Evolutionary conservation across 2,888 invertebrate species (phyloP).

Genomic region (Agrotis segetum): DNA sequence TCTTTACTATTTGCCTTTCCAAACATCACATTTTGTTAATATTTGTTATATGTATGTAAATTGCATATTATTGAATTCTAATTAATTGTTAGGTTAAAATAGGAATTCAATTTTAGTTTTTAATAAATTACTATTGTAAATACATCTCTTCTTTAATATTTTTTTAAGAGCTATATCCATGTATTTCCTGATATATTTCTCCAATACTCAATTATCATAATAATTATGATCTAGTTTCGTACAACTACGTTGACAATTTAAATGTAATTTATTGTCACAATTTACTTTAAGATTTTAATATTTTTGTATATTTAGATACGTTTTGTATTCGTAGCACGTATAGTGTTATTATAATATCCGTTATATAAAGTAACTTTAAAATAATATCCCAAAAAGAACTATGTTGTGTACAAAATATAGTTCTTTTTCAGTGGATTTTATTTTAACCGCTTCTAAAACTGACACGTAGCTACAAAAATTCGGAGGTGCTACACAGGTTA

Average conservation of each 20-base stretch:
- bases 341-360: constrained; percentile 63
- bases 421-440: constrained; percentile 58
- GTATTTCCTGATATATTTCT: constrained; percentile 63
- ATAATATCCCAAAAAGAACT: constrained; percentile 63
- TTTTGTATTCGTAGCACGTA: constrained; percentile 62
- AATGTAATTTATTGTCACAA: constrained; percentile 74
- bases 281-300: constrained; percentile 60
- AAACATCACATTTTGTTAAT: constrained; percentile 41
- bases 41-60: constrained; percentile 54
- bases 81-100: constrained; percentile 33
- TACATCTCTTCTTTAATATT: constrained; percentile 59
- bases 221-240: constrained; percentile 61
- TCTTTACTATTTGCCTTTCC: constrained; percentile 26
- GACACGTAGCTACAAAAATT: constrained; percentile 70
- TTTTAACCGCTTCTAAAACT: constrained; percentile 61
- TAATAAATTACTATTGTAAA: constrained; percentile 68
- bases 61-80: constrained; percentile 45
- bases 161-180: constrained; percentile 50
- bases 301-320: constrained; percentile 61
- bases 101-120: constrained; percentile 51
- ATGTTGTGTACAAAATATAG: constrained; percentile 51
- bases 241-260: constrained; percentile 68
- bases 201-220: constrained; percentile 70
- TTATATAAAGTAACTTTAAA: constrained; percentile 56
- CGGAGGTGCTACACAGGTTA: constrained; percentile 86